Evolutionary conservation across 30 jellyfish, hydroid and myxozoan genomes (phyloP).

Genomic region (Aurelia coerulea): DNA sequence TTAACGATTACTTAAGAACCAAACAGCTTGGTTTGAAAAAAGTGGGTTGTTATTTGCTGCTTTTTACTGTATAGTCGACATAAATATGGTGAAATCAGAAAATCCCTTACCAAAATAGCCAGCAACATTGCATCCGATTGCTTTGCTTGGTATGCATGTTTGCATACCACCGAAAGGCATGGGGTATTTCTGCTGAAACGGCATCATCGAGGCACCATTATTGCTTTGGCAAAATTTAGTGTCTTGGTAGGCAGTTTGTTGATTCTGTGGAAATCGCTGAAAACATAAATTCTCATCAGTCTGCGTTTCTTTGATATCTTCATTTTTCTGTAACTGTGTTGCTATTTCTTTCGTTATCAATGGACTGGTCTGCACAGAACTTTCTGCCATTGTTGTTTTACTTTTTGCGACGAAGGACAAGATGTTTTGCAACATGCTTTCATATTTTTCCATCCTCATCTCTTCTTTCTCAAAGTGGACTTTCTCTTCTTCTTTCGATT

Average conservation of each 20-base stretch:
- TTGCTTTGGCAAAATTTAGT: no score
- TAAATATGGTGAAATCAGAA: no score
- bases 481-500: background rate
- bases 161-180: background rate
- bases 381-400: background rate
- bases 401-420: constrained; percentile 4
- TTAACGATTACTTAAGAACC: no score
- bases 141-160: background rate
- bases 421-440: background rate
- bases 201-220: background rate
- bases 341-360: background rate
- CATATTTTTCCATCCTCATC: background rate
- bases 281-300: background rate
- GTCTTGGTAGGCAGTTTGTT: no score
- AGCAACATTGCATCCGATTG: background rate
- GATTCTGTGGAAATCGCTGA: no score
- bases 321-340: background rate
- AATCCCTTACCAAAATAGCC: no score
- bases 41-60: no score
- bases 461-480: constrained; percentile 4
- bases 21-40: no score
- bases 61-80: no score
- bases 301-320: constrained; percentile 8
- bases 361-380: constrained; percentile 22
- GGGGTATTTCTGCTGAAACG: background rate